Base-by-base conservation (phyloP, 2,888 invertebrate genomes). In the Drosophila niveifrons region DNA sequence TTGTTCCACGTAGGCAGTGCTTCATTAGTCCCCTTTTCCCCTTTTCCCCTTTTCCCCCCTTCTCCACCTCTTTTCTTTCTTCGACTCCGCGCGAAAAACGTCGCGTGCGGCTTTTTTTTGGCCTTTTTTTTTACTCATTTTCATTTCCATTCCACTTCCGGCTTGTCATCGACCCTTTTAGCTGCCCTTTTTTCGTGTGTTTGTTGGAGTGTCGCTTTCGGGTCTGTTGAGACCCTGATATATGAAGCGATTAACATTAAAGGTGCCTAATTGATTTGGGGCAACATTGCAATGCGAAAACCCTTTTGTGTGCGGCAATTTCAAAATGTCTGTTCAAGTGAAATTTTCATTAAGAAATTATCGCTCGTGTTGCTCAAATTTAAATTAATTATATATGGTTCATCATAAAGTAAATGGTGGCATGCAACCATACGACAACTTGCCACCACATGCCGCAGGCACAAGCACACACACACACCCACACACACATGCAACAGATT, bases 161-260 rank as follows among this genome's bases (percentile, higher is more conserved):
- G 68, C 63, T 55, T 85, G 83, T 82, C 83, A 83, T 72, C 83
- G 83, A 79, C 83, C 85, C 67, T 83, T 85, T 48, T 59, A 66
- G 52, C 47, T 47, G 52, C 13, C 51, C 39, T 9, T 10, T 9
- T 11, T 17, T n/a, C 15, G 8, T 28, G 36, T 2, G 52, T 57
- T 23, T 23, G 23, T 23, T 23, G 23, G 74, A 62, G 65, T 72
- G 63, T 78, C 51, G 70, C 50, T 81, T 78, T 68, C 59, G 62
- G 53, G 55, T 53, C 53, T 64, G 70, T 57, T 55, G 68, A 65
- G 63, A 47, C 75, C 66, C 66, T 85, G 83, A 87, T 82, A 78
- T 85, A 83, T 87, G 87, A 78, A 67, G 81, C 85, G 82, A 87
- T 87, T 87, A 86, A 80, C 87, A 80, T 81, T 78, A 75, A 87